Conservation (phyloP, 2,113 vertebrate species). For the Dipodomys ordii region DNA sequence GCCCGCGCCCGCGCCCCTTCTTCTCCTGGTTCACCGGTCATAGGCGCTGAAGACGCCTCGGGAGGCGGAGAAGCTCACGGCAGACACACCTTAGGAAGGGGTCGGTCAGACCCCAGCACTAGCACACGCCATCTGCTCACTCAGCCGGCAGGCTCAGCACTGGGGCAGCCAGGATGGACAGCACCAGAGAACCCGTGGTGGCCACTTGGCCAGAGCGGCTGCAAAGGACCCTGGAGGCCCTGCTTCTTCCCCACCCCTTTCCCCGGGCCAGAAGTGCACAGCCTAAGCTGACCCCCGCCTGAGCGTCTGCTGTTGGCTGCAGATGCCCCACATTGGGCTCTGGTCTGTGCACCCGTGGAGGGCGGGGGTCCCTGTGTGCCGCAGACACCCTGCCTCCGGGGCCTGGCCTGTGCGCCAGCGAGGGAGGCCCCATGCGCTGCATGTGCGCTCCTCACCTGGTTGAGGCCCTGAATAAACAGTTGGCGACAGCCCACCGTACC, state of each 20-base stretch:
- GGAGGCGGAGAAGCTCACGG: neutral
- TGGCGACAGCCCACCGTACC: neutral
- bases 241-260: accelerated
- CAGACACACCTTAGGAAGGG: neutral
- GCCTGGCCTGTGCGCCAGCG: too few relatives aligned
- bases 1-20: constrained; percentile 83
- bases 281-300: neutral
- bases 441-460: neutral
- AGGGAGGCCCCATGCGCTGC: neutral
- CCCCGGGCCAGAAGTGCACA: neutral
- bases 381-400: neutral
- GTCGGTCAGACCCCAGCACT: neutral
- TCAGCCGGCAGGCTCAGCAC: neutral
- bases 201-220: neutral
- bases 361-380: too few relatives aligned
- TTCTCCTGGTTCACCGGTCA: constrained; percentile 90
- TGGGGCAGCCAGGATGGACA: accelerated
- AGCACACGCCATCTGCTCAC: neutral
- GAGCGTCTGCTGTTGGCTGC: neutral
- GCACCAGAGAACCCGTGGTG: neutral
- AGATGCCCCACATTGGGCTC: neutral
- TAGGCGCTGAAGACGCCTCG: constrained; percentile 82
- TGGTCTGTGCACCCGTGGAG: neutral
- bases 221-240: neutral
- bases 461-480: constrained; percentile 65